A percentile compares a stretch with the other conserved stretches of the same genome.
phyloP scores from a whole-genome alignment of 2,888 invertebrate species.

The Hypolimnas misippus region DNA sequence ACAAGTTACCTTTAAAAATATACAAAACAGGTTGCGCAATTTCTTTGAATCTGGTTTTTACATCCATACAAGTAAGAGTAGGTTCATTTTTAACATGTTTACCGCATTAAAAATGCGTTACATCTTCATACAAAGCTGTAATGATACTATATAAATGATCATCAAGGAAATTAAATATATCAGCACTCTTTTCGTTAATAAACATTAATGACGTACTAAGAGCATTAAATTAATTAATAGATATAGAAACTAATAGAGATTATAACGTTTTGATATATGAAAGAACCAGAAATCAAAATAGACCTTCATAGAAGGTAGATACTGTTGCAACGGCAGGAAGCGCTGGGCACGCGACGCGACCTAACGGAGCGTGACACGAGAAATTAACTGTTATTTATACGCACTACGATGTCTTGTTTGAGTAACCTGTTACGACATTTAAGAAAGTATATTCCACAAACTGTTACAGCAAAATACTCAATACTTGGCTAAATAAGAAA shows the following conservation, averaged over 20 bases:
- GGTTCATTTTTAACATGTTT: conserved; percentile 11
- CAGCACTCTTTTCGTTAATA: too few species aligned
- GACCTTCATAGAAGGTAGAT: conserved; percentile 51
- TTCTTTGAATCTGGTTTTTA: conserved; percentile 34
- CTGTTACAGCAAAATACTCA: conserved; percentile 1
- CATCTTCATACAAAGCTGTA: background rate
- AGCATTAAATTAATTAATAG: too few species aligned
- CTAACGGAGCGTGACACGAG: conserved; percentile 79
- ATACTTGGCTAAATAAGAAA: background rate
- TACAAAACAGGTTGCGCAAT: conserved; percentile 39
- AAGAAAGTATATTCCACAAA: conserved; percentile 22
- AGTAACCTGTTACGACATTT: conserved; percentile 39
- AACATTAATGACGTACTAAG: too few species aligned
- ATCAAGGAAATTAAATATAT: background rate
- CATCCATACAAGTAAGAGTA: conserved; percentile 19
- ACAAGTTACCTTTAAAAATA: conserved; percentile 39
- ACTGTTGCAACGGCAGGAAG: conserved; percentile 67
- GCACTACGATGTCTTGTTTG: conserved; percentile 48
- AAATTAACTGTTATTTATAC: conserved; percentile 82
- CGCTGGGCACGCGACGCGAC: conserved; percentile 70
- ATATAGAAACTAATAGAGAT: too few species aligned
- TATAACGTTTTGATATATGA: background rate
- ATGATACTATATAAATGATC: background rate
- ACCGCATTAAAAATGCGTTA: background rate
- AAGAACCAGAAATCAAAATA: conserved; percentile 39